Evolutionary conservation across 1,140 invertebrate species (phyloP).

Genomic region (Acyrthosiphon pisum): DNA sequence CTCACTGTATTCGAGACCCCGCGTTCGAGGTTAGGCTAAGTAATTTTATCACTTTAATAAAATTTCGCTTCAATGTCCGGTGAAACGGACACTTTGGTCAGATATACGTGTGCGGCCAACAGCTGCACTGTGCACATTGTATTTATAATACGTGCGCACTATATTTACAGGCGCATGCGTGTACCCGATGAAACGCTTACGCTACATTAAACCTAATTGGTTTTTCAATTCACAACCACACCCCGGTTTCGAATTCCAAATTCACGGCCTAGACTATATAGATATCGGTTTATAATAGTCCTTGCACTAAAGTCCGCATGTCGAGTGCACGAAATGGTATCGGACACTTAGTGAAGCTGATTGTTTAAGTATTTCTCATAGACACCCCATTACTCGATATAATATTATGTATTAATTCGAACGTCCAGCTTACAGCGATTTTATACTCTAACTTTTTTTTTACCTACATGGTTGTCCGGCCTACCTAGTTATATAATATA

Average conservation of each 20-base stretch:
- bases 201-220: constrained; percentile 29
- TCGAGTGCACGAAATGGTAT: background rate
- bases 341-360: background rate
- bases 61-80: background rate
- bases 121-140: background rate
- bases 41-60: background rate
- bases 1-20: background rate
- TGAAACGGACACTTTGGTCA: background rate
- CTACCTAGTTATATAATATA: background rate
- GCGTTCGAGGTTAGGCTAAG: background rate
- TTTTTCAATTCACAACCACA: background rate
- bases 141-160: background rate
- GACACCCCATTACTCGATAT: background rate
- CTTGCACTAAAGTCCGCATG: background rate
- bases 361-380: background rate
- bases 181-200: background rate
- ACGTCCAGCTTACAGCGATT: background rate
- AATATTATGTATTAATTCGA: background rate
- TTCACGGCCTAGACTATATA: background rate
- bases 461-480: background rate
- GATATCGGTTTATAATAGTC: background rate
- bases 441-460: background rate
- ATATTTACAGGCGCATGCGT: background rate
- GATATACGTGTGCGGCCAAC: background rate
- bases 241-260: background rate